phyloP scores from a whole-genome alignment of 1,140 invertebrate genomes.

The Sitophilus oryzae region DNA sequence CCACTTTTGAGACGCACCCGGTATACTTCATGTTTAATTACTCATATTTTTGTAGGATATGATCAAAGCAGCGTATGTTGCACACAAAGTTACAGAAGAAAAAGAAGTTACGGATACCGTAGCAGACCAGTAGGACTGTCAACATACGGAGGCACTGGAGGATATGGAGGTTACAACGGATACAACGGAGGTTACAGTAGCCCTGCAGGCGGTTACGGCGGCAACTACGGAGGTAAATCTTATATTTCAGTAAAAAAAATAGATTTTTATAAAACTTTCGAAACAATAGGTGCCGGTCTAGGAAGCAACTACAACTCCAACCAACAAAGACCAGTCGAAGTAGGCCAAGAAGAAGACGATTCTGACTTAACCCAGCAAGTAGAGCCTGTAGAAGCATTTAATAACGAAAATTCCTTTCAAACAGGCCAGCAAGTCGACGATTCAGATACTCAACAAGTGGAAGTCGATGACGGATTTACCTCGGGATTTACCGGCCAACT shows the following conservation, averaged over 20 bases:
- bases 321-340: background rate
- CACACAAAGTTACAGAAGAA: background rate
- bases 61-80: background rate
- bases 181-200: background rate
- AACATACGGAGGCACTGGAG: background rate
- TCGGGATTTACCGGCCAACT: no score
- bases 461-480: conserved; percentile 10
- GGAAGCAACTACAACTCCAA: no score
- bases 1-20: no score
- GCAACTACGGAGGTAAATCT: background rate
- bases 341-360: conserved; percentile 15
- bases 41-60: background rate
- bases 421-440: conserved; percentile 13
- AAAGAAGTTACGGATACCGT: conserved; percentile 14
- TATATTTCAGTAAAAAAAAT: no score
- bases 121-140: conserved; percentile 12
- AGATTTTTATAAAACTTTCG: background rate
- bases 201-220: background rate
- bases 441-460: conserved; percentile 16
- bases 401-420: conserved; percentile 1
- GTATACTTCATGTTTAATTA: background rate
- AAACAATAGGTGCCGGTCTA: no score
- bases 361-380: conserved; percentile 12
- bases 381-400: conserved; percentile 1
- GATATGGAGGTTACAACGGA: conserved; percentile 1